Percentiles rank a stretch among this genome's conserved stretches.
Evolutionary conservation across 2,888 invertebrate genomes (phyloP).

Genomic region (Sclerodermus sp.): DNA sequence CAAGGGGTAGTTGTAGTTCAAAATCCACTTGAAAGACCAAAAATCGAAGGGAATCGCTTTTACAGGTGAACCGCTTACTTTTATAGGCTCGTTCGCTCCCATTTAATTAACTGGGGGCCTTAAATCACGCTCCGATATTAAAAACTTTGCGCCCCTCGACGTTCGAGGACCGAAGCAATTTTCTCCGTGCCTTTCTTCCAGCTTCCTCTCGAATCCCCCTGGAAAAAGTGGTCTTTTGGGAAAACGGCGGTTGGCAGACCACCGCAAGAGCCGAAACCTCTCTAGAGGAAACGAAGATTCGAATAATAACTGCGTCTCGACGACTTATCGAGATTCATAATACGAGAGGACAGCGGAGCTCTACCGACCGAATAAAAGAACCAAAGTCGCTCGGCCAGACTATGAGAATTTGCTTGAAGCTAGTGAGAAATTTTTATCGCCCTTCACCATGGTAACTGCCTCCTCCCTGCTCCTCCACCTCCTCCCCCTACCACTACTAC

Average conservation of each 20-base stretch:
- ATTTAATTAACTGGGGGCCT: slow-evolving; percentile 43
- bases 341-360: neutral
- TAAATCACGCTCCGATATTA: slow-evolving; percentile 46
- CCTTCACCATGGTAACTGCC: too few species aligned
- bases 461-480: too few species aligned
- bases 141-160: slow-evolving; percentile 33
- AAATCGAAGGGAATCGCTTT: slow-evolving; percentile 8
- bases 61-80: slow-evolving; percentile 24
- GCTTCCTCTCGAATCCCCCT: slow-evolving; percentile 1
- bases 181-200: slow-evolving; percentile 7
- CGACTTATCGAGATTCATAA: slow-evolving; percentile 5
- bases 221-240: slow-evolving; percentile 6
- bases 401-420: too few species aligned
- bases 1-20: too few species aligned
- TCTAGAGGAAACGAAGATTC: neutral
- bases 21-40: too few species aligned
- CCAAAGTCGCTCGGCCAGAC: too few species aligned
- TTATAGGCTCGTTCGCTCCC: slow-evolving; percentile 30
- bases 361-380: too few species aligned
- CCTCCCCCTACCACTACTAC: too few species aligned
- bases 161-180: slow-evolving; percentile 18
- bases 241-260: slow-evolving; percentile 2
- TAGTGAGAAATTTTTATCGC: too few species aligned
- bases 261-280: neutral
- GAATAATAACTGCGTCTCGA: slow-evolving; percentile 5